Evolutionary conservation across 2,888 invertebrate species (phyloP).

Genomic region (Ormyrus nitidulus): DNA sequence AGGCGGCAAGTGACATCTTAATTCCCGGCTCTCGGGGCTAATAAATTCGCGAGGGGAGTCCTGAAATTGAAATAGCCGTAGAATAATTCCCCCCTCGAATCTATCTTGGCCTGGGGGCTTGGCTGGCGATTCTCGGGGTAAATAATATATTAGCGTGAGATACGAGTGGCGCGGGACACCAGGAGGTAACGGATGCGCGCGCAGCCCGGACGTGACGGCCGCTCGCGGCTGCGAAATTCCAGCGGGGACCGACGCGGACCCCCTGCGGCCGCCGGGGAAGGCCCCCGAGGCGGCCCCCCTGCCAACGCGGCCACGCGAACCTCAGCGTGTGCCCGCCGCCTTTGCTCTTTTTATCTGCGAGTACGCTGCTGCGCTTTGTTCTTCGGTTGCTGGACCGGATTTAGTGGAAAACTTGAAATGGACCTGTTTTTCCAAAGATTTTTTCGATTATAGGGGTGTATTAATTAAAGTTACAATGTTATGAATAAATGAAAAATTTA

Average conservation of each 20-base stretch:
- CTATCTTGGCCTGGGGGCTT: constrained; percentile 3
- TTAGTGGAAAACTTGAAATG: too few species aligned
- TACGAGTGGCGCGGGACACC: constrained; percentile 74
- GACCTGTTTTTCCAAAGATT: too few species aligned
- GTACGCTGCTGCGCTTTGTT: too few species aligned
- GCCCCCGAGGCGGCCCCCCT: constrained; percentile 8
- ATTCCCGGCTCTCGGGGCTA: neutral
- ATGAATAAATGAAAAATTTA: too few species aligned
- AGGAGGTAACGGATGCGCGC: constrained; percentile 74
- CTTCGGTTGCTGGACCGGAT: too few species aligned
- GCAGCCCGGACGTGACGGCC: constrained; percentile 68
- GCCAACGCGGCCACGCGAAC: neutral
- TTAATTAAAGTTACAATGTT: too few species aligned
- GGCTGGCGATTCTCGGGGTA: constrained; percentile 61
- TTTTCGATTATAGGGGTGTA: too few species aligned
- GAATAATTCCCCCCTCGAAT: neutral
- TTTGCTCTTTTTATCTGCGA: too few species aligned
- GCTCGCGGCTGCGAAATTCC: constrained; percentile 42
- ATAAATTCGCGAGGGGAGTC: neutral
- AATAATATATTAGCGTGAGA: constrained; percentile 75
- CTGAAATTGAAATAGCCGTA: constrained; percentile 37
- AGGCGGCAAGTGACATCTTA: neutral
- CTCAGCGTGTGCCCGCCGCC: too few species aligned
- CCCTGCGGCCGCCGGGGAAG: neutral
- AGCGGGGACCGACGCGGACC: constrained; percentile 14